phyloP scores from a whole-genome alignment of 2,113 vertebrate genomes.

The Eonycteris spelaea region DNA sequence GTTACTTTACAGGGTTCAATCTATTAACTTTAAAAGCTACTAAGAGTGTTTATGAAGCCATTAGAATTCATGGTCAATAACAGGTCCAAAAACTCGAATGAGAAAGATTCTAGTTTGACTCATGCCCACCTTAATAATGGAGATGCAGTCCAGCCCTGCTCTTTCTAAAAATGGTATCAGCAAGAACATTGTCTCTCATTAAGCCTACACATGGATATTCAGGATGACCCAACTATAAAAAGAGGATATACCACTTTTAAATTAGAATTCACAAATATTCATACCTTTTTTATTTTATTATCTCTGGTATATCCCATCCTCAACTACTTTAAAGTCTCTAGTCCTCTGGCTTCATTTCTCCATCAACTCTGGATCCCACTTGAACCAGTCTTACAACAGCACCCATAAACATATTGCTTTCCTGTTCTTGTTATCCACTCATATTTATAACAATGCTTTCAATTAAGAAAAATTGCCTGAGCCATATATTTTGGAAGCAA shows the following conservation, averaged over 20 bases:
- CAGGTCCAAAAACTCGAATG: neutral
- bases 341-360: neutral
- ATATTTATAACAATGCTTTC: neutral
- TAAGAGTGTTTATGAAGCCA: neutral
- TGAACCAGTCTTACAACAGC: neutral
- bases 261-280: conserved; percentile 23
- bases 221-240: neutral
- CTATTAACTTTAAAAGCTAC: neutral
- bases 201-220: neutral
- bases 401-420: neutral
- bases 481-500: neutral
- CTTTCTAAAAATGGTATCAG: neutral
- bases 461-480: conserved; percentile 48
- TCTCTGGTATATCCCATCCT: neutral
- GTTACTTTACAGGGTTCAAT: neutral
- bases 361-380: neutral
- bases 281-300: neutral
- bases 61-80: neutral
- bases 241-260: neutral
- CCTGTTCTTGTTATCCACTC: neutral
- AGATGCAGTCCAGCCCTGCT: neutral
- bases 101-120: neutral
- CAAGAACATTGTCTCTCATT: neutral
- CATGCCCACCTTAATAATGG: neutral
- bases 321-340: neutral